A percentile compares a stretch with the other conserved stretches of the same genome.
Evolutionary conservation across 1,140 invertebrate species (phyloP).

Genomic region (Hycleus phaleratus): DNA sequence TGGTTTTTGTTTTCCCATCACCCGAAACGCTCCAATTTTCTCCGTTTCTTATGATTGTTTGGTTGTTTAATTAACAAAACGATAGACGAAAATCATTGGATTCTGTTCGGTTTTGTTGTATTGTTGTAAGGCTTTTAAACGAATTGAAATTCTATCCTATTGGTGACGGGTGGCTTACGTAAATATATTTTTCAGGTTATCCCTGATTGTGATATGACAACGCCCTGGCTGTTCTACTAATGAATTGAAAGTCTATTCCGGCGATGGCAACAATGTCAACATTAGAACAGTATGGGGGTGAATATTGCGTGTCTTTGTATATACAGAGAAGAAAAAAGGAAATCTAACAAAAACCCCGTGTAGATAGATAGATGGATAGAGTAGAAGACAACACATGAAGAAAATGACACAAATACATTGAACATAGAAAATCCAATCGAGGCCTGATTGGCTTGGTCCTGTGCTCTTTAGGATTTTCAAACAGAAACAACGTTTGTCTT

Average conservation of each 20-base stretch:
- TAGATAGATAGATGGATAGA: too few species aligned
- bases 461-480: slow-evolving; percentile 22
- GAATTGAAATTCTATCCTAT: slow-evolving; percentile 31
- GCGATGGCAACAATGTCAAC: slow-evolving; percentile 38
- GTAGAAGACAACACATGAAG: too few species aligned
- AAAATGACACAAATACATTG: neutral
- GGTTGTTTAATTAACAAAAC: too few species aligned
- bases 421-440: slow-evolving; percentile 34
- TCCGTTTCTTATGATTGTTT: too few species aligned
- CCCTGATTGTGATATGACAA: slow-evolving; percentile 24
- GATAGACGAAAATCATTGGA: too few species aligned
- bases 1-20: too few species aligned
- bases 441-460: slow-evolving; percentile 34
- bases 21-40: too few species aligned
- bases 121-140: slow-evolving; percentile 15
- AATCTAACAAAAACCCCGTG: too few species aligned
- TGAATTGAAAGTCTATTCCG: slow-evolving; percentile 40
- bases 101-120: too few species aligned
- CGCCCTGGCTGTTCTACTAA: slow-evolving; percentile 25
- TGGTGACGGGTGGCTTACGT: slow-evolving; percentile 17
- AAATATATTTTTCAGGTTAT: slow-evolving; percentile 33
- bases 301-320: neutral
- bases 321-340: neutral
- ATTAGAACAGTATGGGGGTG: slow-evolving; percentile 10
- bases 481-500: slow-evolving; percentile 30